phyloP scores from a whole-genome alignment of 2,797 vertebrate genomes.

The Columba guinea region DNA sequence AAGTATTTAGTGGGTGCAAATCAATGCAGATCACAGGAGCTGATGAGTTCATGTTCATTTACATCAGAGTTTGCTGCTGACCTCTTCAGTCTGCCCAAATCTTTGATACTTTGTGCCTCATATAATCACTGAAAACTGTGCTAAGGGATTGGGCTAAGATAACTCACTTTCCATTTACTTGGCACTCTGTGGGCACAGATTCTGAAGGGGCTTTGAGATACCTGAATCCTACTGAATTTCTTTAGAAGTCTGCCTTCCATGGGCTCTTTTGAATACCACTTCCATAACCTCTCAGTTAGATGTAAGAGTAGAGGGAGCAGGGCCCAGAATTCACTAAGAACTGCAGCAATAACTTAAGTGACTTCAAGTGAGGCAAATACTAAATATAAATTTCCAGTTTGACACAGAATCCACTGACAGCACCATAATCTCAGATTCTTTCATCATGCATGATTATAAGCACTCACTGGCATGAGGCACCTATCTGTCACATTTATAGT shows the following conservation, averaged over 20 bases:
- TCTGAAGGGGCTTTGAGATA: not conserved
- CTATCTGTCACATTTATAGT: conserved; percentile 69
- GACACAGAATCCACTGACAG: conserved; percentile 58
- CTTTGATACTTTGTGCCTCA: not conserved
- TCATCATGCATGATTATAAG: conserved; percentile 57
- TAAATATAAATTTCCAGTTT: conserved; percentile 61
- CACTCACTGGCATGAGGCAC: conserved; percentile 43
- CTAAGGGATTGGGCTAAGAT: not conserved
- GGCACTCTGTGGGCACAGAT: not conserved
- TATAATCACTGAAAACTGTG: not conserved
- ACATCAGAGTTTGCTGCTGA: not conserved
- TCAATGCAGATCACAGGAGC: not conserved
- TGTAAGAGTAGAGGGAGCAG: not conserved
- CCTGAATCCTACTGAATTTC: not conserved
- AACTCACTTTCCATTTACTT: not conserved
- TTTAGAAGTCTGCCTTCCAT: not conserved
- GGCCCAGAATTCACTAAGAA: not conserved
- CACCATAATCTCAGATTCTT: conserved; percentile 52
- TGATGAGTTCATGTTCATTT: not conserved
- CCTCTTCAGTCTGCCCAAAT: not conserved
- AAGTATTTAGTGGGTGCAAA: not conserved
- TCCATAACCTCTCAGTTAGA: not conserved
- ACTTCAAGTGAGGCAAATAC: conserved; percentile 51
- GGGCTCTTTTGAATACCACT: not conserved
- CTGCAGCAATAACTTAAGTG: not conserved